Conservation (phyloP, 2,113 vertebrate species). For the Xyliphius kryptos region DNA sequence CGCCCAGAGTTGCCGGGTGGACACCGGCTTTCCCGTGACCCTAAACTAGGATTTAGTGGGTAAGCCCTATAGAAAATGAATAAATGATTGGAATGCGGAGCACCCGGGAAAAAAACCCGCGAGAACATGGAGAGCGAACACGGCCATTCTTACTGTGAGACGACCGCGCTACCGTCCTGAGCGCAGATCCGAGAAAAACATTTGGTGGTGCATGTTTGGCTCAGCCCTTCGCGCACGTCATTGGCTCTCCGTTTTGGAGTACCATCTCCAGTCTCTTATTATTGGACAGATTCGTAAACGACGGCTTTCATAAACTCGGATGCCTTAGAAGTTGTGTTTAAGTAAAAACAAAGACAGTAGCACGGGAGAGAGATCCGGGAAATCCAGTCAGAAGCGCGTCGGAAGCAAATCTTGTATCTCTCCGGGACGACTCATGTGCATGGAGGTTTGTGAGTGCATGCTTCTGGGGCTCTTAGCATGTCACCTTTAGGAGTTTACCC, state of each 20-base stretch:
- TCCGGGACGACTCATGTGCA: slow-evolving; percentile 1
- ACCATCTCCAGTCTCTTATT: slow-evolving; percentile 24
- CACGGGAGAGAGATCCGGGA: slow-evolving; percentile 49
- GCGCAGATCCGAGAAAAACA: no score
- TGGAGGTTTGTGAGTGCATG: slow-evolving; percentile 27
- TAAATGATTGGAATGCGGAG: no score
- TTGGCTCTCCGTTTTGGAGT: slow-evolving; percentile 54
- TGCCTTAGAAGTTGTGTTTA: slow-evolving; percentile 64
- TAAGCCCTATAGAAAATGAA: no score
- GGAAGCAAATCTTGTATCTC: slow-evolving; percentile 7
- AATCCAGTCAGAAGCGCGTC: slow-evolving; percentile 24
- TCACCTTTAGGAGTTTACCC: background rate
- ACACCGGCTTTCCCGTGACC: no score
- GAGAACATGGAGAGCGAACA: no score
- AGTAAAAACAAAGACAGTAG: no score
- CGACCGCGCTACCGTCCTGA: no score
- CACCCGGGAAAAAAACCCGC: no score
- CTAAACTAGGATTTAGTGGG: no score
- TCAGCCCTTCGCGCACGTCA: slow-evolving; percentile 22
- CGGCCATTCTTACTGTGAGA: no score
- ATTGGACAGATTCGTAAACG: slow-evolving; percentile 54
- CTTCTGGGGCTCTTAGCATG: background rate
- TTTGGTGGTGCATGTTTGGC: no score
- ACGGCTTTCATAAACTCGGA: slow-evolving; percentile 65
- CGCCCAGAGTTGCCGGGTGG: no score